Conservation (phyloP, 2,113 vertebrate genomes). For the Athene cunicularia region DNA sequence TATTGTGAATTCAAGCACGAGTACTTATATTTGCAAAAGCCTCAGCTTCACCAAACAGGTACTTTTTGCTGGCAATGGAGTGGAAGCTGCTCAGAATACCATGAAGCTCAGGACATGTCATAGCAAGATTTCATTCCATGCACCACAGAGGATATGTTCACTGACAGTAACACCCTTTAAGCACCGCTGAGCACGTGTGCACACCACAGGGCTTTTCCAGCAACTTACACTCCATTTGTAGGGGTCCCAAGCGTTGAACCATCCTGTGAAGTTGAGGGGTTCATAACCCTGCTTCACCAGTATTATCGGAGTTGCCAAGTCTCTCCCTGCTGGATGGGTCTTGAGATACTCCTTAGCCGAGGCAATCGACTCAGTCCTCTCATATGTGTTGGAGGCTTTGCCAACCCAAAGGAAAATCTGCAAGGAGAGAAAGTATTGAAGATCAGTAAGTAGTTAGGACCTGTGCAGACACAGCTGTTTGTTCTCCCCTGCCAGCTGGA, state of each 20-base stretch:
- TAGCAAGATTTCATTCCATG: not conserved
- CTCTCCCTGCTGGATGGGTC: constrained; percentile 84
- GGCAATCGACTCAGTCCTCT: constrained; percentile 79
- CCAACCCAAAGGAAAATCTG: constrained; percentile 92
- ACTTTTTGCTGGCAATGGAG: not conserved
- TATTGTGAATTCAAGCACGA: not conserved
- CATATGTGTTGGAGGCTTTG: constrained; percentile 78
- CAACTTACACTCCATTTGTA: constrained; percentile 90
- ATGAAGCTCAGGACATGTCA: not conserved
- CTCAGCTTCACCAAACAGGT: not conserved
- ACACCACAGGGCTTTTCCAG: not conserved
- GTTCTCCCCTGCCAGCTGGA: not conserved
- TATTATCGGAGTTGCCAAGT: constrained; percentile 80
- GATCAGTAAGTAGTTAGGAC: not conserved
- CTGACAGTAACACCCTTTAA: not conserved
- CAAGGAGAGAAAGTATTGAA: not conserved
- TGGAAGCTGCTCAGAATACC: not conserved
- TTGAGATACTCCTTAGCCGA: constrained; percentile 82
- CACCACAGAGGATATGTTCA: not conserved
- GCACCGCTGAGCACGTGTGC: rapidly evolving
- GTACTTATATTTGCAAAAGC: not conserved
- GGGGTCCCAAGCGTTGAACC: constrained; percentile 92
- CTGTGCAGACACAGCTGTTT: not conserved
- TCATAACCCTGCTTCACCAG: constrained; percentile 86
- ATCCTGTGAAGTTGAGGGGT: constrained; percentile 89